Conservation (phyloP, 1,140 invertebrate species). For the Apis cerana region DNA sequence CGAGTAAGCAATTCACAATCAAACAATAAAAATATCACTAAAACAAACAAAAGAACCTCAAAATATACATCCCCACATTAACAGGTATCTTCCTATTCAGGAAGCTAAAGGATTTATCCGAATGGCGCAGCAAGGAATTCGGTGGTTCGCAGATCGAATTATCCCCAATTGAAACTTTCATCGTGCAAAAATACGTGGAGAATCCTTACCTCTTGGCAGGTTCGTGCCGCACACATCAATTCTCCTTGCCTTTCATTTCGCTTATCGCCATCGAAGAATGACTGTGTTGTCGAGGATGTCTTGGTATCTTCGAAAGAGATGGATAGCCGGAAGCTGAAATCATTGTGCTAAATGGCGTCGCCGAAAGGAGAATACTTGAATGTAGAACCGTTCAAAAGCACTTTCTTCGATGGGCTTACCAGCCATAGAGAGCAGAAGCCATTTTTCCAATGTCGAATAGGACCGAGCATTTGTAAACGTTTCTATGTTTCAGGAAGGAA, state of each 20-base stretch:
- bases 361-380: conserved; percentile 16
- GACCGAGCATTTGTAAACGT: conserved; percentile 6
- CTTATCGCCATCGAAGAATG: conserved; percentile 30
- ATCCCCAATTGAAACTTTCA: conserved; percentile 69
- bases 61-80: not conserved
- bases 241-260: not conserved
- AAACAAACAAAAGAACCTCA: not conserved
- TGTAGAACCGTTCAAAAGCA: conserved; percentile 31
- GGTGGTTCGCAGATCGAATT: conserved; percentile 25
- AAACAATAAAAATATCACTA: not conserved
- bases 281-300: conserved; percentile 18
- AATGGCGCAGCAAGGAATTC: conserved; percentile 69
- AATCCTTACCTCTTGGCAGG: conserved; percentile 86
- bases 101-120: conserved; percentile 75
- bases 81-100: conserved; percentile 83
- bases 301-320: conserved; percentile 4
- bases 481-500: conserved; percentile 76
- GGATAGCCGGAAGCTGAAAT: not conserved
- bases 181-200: conserved; percentile 83
- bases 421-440: not conserved
- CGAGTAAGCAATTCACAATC: too few relatives aligned
- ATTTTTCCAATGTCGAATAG: not conserved
- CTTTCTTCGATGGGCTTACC: conserved; percentile 16
- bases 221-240: conserved; percentile 72
- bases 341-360: not conserved